Evolutionary conservation across 2,797 vertebrate genomes (phyloP), one percentile per base, ranked within the genome.

Genomic region (Cyprinella venusta): DNA sequence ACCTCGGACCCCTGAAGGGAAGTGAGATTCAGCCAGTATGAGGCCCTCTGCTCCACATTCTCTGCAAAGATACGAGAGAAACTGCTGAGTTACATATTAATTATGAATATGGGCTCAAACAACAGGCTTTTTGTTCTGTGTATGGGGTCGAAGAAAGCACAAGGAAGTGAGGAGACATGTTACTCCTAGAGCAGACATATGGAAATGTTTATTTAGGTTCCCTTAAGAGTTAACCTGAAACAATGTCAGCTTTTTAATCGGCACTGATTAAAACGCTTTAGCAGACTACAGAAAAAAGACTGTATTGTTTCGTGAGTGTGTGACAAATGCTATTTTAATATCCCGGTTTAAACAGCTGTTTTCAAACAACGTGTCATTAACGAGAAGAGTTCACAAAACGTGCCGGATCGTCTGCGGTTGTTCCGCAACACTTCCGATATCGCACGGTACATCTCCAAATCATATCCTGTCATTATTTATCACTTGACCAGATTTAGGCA

Each of bases 1-100:
- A 94, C 90, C 92, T 99, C 98, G 0, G 97, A 97, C 38, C 95
- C 94, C 82, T 96, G 96, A 90, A 99, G 94, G 86, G 96, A 96
- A 38, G 96, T 96, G 86, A 99, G 88, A 89, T 99, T 98, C 93
- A 99, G 97, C 88, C 95, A 94, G 90, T 94, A 92, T 67, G 92
- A 82, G 1, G 94, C 92, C 87, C 92, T 96, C 80, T 94, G 93
- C 2, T 94, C 92, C 94, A 79, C 86, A 88, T 89, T 87, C 85
- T 86, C 88, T 89, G 84, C 38, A 81, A 74, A 72, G 75, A 89
- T 83, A 85, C 87, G 92, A 84, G 79, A 95, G 88, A 88, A 95
- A 87, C 96, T 97, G 92, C 72, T 87, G 48, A 85, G 84, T 85
- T 81, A n/a, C 82, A 85, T 72, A 87, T 70, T 68, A 61, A 83